phyloP scores from a whole-genome alignment of 2,113 vertebrate species.

The Rhynchopsitta pachyrhyncha region DNA sequence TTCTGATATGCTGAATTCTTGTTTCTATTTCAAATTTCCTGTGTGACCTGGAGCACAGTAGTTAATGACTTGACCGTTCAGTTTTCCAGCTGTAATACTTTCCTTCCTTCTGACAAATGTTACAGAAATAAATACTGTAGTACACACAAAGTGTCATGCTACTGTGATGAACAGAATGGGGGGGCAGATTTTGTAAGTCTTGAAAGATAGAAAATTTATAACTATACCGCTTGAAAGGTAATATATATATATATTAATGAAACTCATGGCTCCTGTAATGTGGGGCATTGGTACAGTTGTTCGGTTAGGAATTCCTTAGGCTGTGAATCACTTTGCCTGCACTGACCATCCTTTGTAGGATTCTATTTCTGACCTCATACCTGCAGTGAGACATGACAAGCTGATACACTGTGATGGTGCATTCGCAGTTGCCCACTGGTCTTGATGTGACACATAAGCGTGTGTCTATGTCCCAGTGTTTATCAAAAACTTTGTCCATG shows the following conservation, averaged over 20 bases:
- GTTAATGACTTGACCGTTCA: not conserved
- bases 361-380: not conserved
- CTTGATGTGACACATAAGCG: fast-evolving
- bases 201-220: not conserved
- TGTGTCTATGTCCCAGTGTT: not conserved
- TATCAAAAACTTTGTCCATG: not conserved
- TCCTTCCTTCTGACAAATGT: not conserved
- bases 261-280: not conserved
- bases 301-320: not conserved
- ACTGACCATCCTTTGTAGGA: not conserved
- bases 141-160: not conserved
- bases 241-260: not conserved
- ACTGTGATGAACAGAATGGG: not conserved
- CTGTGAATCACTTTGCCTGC: not conserved
- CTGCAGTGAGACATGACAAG: not conserved
- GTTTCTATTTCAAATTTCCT: not conserved
- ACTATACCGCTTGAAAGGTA: not conserved
- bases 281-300: not conserved
- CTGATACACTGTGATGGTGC: not conserved
- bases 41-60: not conserved
- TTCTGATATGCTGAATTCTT: not conserved
- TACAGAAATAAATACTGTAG: not conserved
- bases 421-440: not conserved
- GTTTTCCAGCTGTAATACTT: not conserved
- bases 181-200: not conserved